Evolutionary conservation across 2,113 vertebrate genomes (phyloP), one percentile per base, ranked within the genome.

Genomic region (Bucco capensis): DNA sequence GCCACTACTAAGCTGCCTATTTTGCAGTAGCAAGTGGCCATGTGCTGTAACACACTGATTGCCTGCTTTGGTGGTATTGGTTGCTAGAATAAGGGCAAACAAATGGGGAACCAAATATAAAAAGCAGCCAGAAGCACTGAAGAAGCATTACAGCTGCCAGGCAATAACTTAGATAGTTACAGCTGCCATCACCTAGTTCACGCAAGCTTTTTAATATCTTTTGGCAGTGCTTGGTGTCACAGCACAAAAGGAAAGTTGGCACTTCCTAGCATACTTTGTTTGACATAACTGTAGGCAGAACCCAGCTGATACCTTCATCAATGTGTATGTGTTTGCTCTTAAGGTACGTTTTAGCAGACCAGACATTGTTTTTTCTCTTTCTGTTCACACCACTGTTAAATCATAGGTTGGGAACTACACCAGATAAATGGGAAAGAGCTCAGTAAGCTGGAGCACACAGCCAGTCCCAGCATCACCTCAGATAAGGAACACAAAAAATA

Each of bases 231-330:
- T 90, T 50, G 33, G 97, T 97, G 97, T 98, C 97, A 97, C 96
- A 97, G 96, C 97, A 98, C 98, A 98, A 98, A 98, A 97, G 97
- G 97, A 97, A 97, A 97, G 97, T 97, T 98, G 98, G 98, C 98
- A 96, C 97, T 97, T 97, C 82, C 65, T 90, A 95, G 96, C 97
- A 96, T 97, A 98, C 97, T 98, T 98, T 98, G 97, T 98, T 97
- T 98, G 98, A 98, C 97, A 98, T 97, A 97, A 98, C 98, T 97
- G 97, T 97, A 97, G 97, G 97, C 97, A 97, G 97, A 97, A 97
- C 97, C 97, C 97, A 98, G 97, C 97, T 98, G 98, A 98, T 98
- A 97, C 97, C 97, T 98, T 97, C 97, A 94, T 97, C 95, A 95
- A 94, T 94, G 97, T 82, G 94, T 88, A 90, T 95, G 96, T 96